These are phyloP conservation scores for Monopterus albus DNA, from an alignment of 2,113 vertebrate genomes.

Conservation along the genomic window DNA sequence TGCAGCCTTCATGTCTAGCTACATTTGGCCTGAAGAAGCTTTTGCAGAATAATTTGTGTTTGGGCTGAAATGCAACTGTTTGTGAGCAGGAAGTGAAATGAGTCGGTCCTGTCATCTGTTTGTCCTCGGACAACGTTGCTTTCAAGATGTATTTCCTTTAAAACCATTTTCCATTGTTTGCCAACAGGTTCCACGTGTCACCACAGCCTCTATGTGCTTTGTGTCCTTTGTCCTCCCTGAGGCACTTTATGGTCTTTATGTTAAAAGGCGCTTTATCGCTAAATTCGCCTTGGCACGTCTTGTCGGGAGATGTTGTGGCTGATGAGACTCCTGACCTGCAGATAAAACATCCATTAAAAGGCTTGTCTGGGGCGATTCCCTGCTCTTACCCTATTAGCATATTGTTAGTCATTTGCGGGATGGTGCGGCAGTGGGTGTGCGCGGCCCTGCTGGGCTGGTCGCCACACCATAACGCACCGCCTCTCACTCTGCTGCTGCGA, in stretches of 20 bases:
- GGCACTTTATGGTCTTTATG: slow-evolving; percentile 65
- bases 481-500: slow-evolving; percentile 62
- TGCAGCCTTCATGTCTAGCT: slow-evolving; percentile 4
- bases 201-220: slow-evolving; percentile 35
- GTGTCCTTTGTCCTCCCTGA: slow-evolving; percentile 61
- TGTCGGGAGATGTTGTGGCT: slow-evolving; percentile 63
- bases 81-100: slow-evolving; percentile 21
- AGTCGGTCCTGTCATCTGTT: slow-evolving; percentile 40
- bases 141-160: slow-evolving; percentile 56
- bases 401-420: slow-evolving; percentile 67
- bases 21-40: neutral
- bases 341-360: slow-evolving; percentile 75
- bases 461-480: slow-evolving; percentile 68
- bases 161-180: slow-evolving; percentile 52
- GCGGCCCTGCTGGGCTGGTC: slow-evolving; percentile 38
- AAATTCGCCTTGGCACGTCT: slow-evolving; percentile 75
- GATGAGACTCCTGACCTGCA: slow-evolving; percentile 65
- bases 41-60: neutral
- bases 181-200: slow-evolving; percentile 68
- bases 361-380: slow-evolving; percentile 60
- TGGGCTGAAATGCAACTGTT: neutral
- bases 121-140: slow-evolving; percentile 62
- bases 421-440: slow-evolving; percentile 41
- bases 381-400: slow-evolving; percentile 71
- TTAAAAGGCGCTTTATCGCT: slow-evolving; percentile 74